Percentiles rank a stretch among this genome's conserved stretches.
Evolutionary conservation across 2,797 vertebrate species (phyloP).

Genomic region (Coregonus ussuriensis): DNA sequence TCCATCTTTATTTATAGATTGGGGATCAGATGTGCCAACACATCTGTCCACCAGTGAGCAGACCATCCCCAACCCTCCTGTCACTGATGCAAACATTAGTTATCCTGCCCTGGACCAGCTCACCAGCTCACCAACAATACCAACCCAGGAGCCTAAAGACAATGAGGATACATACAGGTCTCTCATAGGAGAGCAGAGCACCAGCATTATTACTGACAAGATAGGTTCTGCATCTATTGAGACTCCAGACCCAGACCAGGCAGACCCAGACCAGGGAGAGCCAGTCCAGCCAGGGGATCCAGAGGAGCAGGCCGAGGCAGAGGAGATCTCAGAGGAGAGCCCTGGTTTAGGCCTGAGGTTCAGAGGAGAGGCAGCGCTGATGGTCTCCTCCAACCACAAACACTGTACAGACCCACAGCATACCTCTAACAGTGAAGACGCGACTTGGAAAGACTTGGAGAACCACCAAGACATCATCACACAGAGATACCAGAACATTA

Average conservation of each 20-base stretch:
- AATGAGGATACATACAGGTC: conserved; percentile 65
- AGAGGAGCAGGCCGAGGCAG: conserved; percentile 4
- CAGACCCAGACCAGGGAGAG: not conserved
- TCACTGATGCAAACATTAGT: conserved; percentile 36
- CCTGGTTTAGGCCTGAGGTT: conserved; percentile 28
- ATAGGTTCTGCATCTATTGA: conserved; percentile 9
- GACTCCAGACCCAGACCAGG: not conserved
- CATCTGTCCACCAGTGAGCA: conserved; percentile 32
- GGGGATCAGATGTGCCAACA: conserved; percentile 40
- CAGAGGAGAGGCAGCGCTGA: conserved; percentile 45
- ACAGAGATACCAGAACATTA: conserved; percentile 27
- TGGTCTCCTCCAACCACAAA: conserved; percentile 52
- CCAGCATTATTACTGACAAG: conserved; percentile 25
- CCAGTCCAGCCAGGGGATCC: not conserved
- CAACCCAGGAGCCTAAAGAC: conserved; percentile 45
- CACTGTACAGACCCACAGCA: conserved; percentile 45
- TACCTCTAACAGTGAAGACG: conserved; percentile 38
- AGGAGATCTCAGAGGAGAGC: conserved; percentile 26
- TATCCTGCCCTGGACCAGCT: conserved; percentile 33
- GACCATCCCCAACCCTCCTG: conserved; percentile 4
- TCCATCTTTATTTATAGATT: conserved; percentile 27
- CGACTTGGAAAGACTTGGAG: conserved; percentile 9
- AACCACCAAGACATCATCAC: conserved; percentile 5
- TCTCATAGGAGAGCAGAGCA: conserved; percentile 56
- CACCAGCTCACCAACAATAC: conserved; percentile 62